Evolutionary conservation across 2,113 vertebrate species (phyloP).

Genomic region (Eupsittula cactorum): DNA sequence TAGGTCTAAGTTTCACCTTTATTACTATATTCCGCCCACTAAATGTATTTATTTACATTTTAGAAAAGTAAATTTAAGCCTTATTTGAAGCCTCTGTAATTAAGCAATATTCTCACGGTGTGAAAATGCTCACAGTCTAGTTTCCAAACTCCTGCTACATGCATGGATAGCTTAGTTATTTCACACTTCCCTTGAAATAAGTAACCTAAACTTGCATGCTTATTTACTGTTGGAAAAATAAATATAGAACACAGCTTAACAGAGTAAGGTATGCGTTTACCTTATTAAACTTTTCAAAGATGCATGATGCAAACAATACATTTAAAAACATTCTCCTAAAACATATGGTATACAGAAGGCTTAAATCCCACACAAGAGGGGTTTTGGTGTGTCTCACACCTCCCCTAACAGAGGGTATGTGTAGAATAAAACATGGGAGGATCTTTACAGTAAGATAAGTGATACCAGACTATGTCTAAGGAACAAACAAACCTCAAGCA

Average conservation of each 20-base stretch:
- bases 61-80: background rate
- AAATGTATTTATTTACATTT: background rate
- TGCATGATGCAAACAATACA: background rate
- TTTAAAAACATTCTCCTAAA: background rate
- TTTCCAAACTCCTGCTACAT: background rate
- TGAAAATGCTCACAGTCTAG: background rate
- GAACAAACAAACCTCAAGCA: background rate
- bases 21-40: background rate
- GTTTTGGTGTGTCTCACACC: background rate
- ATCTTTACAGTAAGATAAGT: background rate
- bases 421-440: background rate
- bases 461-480: background rate
- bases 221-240: background rate
- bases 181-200: background rate
- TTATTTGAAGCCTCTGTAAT: background rate
- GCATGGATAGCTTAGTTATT: background rate
- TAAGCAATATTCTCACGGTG: background rate
- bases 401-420: background rate
- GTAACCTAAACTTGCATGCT: background rate
- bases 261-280: background rate
- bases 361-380: background rate
- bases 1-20: background rate
- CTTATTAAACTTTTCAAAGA: background rate
- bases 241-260: background rate
- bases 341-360: fast-evolving